phyloP scores from a whole-genome alignment of 2,113 vertebrate species.

The Scortum barcoo region DNA sequence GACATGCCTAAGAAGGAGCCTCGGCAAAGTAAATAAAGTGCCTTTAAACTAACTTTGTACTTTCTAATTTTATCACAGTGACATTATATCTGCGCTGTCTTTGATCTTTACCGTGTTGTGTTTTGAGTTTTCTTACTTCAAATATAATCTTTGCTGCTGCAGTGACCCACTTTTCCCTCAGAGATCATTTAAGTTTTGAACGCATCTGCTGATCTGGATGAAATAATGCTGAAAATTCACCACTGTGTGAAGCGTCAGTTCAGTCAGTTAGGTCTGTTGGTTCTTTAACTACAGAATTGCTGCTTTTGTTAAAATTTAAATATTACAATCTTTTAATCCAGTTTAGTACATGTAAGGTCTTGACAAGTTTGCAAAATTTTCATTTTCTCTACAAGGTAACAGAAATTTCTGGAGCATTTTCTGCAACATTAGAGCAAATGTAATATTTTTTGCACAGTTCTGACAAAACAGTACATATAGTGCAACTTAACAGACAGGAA shows the following conservation, averaged over 20 bases:
- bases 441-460: too few species aligned
- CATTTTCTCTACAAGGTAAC: too few species aligned
- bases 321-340: neutral
- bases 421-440: neutral
- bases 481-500: too few species aligned
- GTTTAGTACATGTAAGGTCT: neutral
- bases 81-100: neutral
- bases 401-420: too few species aligned
- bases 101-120: conserved; percentile 3
- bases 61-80: neutral
- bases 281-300: neutral
- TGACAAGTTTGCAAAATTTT: neutral
- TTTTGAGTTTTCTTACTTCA: conserved; percentile 1
- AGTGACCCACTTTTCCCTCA: conserved; percentile 49
- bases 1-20: neutral
- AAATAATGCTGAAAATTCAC: conserved; percentile 7
- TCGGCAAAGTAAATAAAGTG: conserved; percentile 38
- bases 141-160: conserved; percentile 32
- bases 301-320: neutral
- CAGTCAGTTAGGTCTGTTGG: neutral
- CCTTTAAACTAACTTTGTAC: neutral
- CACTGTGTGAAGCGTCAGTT: neutral
- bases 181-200: conserved; percentile 35
- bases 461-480: too few species aligned
- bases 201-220: conserved; percentile 25